These are phyloP conservation scores for Microdon myrmicae DNA, from an alignment of 2,888 invertebrate species.

Conservation along the genomic window DNA sequence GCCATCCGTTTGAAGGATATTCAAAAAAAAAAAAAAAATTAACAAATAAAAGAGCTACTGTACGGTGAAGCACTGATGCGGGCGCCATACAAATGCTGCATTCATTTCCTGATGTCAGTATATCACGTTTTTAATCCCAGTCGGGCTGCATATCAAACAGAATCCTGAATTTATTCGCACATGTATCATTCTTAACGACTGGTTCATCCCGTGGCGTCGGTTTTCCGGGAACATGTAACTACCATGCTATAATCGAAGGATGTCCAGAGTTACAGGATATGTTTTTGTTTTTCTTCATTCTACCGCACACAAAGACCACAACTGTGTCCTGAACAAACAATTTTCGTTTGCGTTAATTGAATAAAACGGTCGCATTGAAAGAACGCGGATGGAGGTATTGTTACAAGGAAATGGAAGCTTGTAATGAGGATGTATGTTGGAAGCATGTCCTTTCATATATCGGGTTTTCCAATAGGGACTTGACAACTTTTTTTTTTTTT, in stretches of 20 bases:
- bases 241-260: too few species aligned
- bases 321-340: constrained; percentile 32
- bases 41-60: constrained; percentile 5
- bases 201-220: constrained; percentile 15
- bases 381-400: constrained; percentile 10
- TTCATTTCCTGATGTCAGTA: constrained; percentile 53
- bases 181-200: constrained; percentile 55
- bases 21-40: constrained; percentile 7
- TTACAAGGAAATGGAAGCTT: constrained; percentile 29
- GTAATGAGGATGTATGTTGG: constrained; percentile 6
- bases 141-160: constrained; percentile 47
- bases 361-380: constrained; percentile 53
- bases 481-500: too few species aligned
- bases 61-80: constrained; percentile 16
- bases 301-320: constrained; percentile 34
- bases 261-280: constrained; percentile 9
- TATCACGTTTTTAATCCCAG: constrained; percentile 55
- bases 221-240: constrained; percentile 11
- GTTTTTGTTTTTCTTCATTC: constrained; percentile 33
- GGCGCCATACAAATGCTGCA: constrained; percentile 41
- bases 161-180: constrained; percentile 56
- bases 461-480: constrained; percentile 11
- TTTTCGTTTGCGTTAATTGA: constrained; percentile 54
- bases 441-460: background rate
- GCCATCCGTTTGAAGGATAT: constrained; percentile 11